Evolutionary conservation across 2,888 invertebrate genomes (phyloP).

Genomic region (Aspidiotus destructor): DNA sequence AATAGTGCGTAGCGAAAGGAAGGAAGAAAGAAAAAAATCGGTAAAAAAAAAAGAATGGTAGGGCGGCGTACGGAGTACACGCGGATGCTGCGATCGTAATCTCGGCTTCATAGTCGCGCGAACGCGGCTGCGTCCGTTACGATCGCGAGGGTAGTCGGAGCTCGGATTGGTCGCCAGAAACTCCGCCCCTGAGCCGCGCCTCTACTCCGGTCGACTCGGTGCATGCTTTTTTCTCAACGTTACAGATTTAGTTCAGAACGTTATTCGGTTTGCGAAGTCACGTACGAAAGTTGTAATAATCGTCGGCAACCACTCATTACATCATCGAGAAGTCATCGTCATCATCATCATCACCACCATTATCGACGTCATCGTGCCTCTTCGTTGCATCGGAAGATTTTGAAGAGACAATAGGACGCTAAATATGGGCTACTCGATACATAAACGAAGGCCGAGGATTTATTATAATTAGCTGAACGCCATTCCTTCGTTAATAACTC

Average conservation of each 20-base stretch:
- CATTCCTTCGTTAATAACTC: neutral
- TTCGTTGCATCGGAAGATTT: neutral
- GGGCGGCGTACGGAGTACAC: no score
- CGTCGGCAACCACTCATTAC: conserved; percentile 31
- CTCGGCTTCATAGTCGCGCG: no score
- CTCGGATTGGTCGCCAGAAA: neutral
- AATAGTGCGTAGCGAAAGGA: no score
- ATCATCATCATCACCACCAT: conserved; percentile 26
- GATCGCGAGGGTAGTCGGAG: neutral
- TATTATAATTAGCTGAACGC: neutral
- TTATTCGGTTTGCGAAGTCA: conserved; percentile 32
- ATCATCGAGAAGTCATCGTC: conserved; percentile 28
- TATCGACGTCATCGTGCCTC: conserved; percentile 19
- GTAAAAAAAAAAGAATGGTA: no score
- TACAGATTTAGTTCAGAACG: conserved; percentile 27
- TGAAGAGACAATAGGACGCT: neutral
- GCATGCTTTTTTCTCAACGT: conserved; percentile 20
- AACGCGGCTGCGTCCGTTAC: no score
- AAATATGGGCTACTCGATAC: neutral
- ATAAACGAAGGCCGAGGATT: neutral
- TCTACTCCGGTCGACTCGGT: conserved; percentile 7
- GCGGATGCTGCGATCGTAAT: no score
- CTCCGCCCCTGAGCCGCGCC: conserved; percentile 23
- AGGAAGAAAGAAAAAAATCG: no score
- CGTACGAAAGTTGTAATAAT: conserved; percentile 32